Base-by-base conservation (phyloP, 2,888 invertebrate species). In the Odontocolon sp. region DNA sequence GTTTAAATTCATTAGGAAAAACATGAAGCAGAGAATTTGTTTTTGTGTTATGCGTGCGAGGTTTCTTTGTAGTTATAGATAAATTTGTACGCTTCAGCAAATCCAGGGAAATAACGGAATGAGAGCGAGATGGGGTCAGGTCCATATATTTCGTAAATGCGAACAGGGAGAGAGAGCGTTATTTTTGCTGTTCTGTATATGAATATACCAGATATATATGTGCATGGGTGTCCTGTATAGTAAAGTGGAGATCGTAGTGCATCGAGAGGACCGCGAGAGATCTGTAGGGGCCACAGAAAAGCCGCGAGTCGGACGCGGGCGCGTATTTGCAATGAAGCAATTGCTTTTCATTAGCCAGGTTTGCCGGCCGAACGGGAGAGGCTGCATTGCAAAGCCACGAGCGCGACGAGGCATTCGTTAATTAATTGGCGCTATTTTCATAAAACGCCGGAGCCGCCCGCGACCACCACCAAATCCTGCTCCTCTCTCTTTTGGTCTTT, bases 341-440 rank as follows among this genome's bases (percentile, higher is more conserved):
- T 79, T 73, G 72, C 74, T 77, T 81, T 79, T 78, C 80, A 79
- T 81, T 81, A 79, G 72, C 69, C 56, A 40, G 56, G 68, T 76
- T 77, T 74, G 74, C 71, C 57, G 64, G 67, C 33, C 40, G 61
- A 56, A 56, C 40, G 69, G 50, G 67, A 45, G 26, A 45, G 52
- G 21, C 47, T 57, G 56, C 71, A 77, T 72, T 76, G 69, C 56
- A 63, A 72, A 72, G 72, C 72, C 70, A 38, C 72, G 77, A 77
- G 70, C 68, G 73, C 67, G 70, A 71, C 74, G 71, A 78, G 74
- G 76, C 67, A 78, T 80, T 80, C 77, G 77, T 80, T 80, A 80
- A 80, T 80, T 80, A 80, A 80, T 80, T 71, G 80, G 68, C 66
- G 80, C 78, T 79, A 79, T 80, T 80, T 80, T 79, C 80, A 77